A percentile compares a stretch with the other conserved stretches of the same genome.
Conservation (phyloP, 2,888 invertebrate species). For the Mythimna albipuncta region DNA sequence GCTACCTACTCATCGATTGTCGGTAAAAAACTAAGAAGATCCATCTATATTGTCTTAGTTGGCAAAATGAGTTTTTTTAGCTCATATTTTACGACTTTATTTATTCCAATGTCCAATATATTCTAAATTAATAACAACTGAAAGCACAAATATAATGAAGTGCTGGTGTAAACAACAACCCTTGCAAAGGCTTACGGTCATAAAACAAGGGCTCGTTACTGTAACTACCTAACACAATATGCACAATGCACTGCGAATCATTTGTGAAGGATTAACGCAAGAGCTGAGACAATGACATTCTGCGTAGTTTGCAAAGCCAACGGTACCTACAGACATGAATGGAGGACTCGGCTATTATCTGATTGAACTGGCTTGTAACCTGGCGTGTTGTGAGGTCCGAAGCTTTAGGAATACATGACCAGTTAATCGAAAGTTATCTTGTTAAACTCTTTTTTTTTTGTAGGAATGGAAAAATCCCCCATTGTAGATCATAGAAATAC, state of each 20-base stretch:
- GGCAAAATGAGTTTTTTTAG: background rate
- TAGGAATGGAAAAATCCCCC: too few relatives aligned
- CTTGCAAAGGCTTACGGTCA: constrained; percentile 14
- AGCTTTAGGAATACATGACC: background rate
- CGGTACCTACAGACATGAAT: constrained; percentile 35
- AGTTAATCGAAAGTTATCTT: background rate
- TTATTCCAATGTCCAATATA: background rate
- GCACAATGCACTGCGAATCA: constrained; percentile 58
- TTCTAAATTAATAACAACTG: constrained; percentile 8
- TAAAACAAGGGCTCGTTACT: constrained; percentile 49
- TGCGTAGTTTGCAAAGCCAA: constrained; percentile 66
- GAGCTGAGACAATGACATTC: constrained; percentile 63
- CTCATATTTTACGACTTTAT: background rate
- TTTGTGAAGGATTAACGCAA: constrained; percentile 72
- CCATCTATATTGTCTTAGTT: background rate
- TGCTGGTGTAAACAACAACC: constrained; percentile 11
- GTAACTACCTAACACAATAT: constrained; percentile 67
- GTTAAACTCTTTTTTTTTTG: constrained; percentile 8
- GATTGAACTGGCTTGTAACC: background rate
- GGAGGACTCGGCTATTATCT: constrained; percentile 19
- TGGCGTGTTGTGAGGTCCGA: constrained; percentile 17
- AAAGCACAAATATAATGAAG: constrained; percentile 25
- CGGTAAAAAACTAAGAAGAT: too few relatives aligned
- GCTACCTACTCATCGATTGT: too few relatives aligned
- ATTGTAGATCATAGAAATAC: too few relatives aligned